Conservation (phyloP, 2,797 vertebrate species). For the Anisognathus igniventris region DNA sequence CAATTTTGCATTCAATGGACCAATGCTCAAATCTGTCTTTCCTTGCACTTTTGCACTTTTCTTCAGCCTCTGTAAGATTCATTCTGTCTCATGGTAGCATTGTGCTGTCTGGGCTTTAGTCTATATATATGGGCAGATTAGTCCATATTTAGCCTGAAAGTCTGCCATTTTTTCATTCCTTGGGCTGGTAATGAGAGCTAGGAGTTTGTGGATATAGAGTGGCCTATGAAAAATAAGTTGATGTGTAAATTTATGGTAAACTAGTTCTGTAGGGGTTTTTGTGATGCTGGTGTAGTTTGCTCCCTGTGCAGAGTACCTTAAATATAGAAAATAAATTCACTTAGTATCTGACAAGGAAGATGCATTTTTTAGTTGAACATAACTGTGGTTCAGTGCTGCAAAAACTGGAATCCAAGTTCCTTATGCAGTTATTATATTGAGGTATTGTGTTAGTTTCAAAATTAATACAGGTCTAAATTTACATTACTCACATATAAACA, state of each 20-base stretch:
- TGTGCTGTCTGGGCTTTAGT: background rate
- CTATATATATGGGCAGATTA: background rate
- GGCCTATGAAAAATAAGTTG: background rate
- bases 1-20: accelerated
- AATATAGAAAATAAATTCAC: background rate
- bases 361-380: background rate
- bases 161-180: background rate
- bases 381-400: background rate
- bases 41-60: background rate
- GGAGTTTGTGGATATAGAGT: background rate
- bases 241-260: background rate
- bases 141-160: background rate
- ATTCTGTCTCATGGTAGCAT: background rate
- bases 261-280: background rate
- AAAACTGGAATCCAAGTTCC: background rate
- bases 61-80: background rate
- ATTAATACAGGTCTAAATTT: background rate
- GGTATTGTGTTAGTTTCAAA: background rate
- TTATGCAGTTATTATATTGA: background rate
- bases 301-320: background rate
- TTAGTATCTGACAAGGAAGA: background rate
- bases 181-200: background rate
- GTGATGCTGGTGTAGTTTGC: background rate
- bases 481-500: background rate
- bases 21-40: background rate